Percentiles rank a stretch among this genome's conserved stretches.
These are phyloP conservation scores for Zygothrica quintamaculata DNA, from an alignment of 2,888 invertebrate genomes.

Conservation along the genomic window DNA sequence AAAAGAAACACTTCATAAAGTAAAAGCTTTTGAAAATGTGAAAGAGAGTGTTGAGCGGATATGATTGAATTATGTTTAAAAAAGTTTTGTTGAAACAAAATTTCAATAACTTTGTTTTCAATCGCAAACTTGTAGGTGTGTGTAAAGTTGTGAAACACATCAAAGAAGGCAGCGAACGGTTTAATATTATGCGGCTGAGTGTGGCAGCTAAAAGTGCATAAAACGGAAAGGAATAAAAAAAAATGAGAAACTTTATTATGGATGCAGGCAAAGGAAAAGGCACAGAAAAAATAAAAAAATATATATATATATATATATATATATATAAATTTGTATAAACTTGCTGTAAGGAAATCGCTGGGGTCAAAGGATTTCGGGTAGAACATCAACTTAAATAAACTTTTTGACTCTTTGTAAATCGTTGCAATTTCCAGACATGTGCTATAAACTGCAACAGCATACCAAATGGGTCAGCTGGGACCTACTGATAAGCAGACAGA, in stretches of 20 bases:
- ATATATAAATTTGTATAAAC: constrained; percentile 7
- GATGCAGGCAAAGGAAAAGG: constrained; percentile 34
- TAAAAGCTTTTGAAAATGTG: constrained; percentile 28
- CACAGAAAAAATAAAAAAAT: constrained; percentile 15
- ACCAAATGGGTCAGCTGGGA: constrained; percentile 27
- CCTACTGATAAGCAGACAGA: background rate
- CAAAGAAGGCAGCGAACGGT: constrained; percentile 39
- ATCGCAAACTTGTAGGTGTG: constrained; percentile 35
- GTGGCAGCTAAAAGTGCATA: constrained; percentile 36
- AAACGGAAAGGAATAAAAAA: constrained; percentile 31
- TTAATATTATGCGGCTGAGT: constrained; percentile 38
- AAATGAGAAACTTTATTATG: constrained; percentile 42
- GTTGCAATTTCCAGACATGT: constrained; percentile 37
- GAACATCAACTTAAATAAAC: constrained; percentile 51
- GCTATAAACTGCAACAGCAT: constrained; percentile 43
- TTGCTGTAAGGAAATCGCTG: constrained; percentile 14
- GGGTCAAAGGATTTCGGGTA: constrained; percentile 28
- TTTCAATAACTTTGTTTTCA: constrained; percentile 63
- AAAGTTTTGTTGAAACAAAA: constrained; percentile 52
- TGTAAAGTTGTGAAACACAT: constrained; percentile 44
- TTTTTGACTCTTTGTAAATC: constrained; percentile 51
- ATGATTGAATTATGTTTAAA: constrained; percentile 60
- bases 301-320: too few relatives aligned
- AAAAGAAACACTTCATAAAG: constrained; percentile 16
- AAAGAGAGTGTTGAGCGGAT: constrained; percentile 41